phyloP scores from a whole-genome alignment of 2,888 invertebrate species.

The Allophyes oxyacanthae region DNA sequence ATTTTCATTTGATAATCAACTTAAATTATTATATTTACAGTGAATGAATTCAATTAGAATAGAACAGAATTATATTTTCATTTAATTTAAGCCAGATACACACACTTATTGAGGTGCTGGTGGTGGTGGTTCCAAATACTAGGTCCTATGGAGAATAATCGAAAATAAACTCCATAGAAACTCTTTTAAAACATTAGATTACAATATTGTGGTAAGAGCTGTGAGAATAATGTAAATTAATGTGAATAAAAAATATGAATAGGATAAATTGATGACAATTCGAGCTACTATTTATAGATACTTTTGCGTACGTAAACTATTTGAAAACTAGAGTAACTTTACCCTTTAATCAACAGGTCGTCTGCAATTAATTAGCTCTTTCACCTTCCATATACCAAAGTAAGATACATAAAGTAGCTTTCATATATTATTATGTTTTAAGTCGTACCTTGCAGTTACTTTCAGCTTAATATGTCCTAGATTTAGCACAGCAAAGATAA shows the following conservation, averaged over 20 bases:
- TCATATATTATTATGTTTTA: conserved; percentile 8
- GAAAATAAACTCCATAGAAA: no score
- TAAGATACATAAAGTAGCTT: conserved; percentile 14
- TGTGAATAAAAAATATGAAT: background rate
- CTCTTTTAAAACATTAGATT: no score
- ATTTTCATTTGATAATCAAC: conserved; percentile 22
- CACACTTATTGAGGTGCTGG: no score
- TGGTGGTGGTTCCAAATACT: no score
- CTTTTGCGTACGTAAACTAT: background rate
- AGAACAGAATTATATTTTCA: no score
- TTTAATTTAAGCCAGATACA: no score
- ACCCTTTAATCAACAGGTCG: conserved; percentile 37
- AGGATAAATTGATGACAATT: background rate
- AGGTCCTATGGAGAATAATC: no score
- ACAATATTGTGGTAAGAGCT: no score
- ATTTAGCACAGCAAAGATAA: no score
- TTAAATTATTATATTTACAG: background rate
- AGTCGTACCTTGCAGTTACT: background rate
- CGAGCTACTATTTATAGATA: background rate
- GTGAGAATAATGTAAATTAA: no score
- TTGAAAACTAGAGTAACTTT: conserved; percentile 10
- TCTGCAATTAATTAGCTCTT: conserved; percentile 30
- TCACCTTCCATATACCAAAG: conserved; percentile 28
- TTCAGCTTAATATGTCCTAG: no score
- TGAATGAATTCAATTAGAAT: no score